These are phyloP conservation scores for Porites evermanni DNA, from an alignment of 92 coral and sea anemone genomes.

Conservation along the genomic window DNA sequence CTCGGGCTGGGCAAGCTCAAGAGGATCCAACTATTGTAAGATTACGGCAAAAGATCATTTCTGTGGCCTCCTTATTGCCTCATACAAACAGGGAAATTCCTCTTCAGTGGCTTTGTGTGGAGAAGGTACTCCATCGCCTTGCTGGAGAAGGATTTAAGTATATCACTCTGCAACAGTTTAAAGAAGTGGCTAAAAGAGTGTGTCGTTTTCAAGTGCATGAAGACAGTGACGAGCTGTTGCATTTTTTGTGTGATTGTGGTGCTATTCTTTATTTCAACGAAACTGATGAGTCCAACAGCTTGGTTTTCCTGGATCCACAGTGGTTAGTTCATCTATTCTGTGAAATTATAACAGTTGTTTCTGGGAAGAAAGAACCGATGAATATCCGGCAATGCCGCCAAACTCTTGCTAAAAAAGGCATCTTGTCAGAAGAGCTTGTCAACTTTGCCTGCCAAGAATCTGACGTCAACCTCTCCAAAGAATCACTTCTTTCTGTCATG, in stretches of 20 bases:
- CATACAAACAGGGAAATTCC: conserved; percentile 44
- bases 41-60: conserved; percentile 27
- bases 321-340: conserved; percentile 36
- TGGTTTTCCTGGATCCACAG: conserved; percentile 43
- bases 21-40: conserved; percentile 32
- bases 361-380: conserved; percentile 23
- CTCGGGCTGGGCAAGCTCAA: conserved; percentile 36
- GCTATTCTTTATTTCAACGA: conserved; percentile 41
- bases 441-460: conserved; percentile 26
- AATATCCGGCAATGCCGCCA: conserved; percentile 38
- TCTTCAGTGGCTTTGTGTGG: conserved; percentile 52
- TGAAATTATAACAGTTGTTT: conserved; percentile 20
- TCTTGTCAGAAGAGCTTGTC: conserved; percentile 40
- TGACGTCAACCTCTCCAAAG: background rate
- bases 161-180: conserved; percentile 23
- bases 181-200: background rate
- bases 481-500: conserved; percentile 33
- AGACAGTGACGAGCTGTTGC: conserved; percentile 37
- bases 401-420: conserved; percentile 41
- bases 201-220: conserved; percentile 32
- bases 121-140: conserved; percentile 24
- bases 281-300: background rate
- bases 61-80: conserved; percentile 33
- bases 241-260: conserved; percentile 46
- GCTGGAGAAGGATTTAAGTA: conserved; percentile 31